Base-by-base conservation (phyloP, 2,888 invertebrate species). In the Selenia dentaria region DNA sequence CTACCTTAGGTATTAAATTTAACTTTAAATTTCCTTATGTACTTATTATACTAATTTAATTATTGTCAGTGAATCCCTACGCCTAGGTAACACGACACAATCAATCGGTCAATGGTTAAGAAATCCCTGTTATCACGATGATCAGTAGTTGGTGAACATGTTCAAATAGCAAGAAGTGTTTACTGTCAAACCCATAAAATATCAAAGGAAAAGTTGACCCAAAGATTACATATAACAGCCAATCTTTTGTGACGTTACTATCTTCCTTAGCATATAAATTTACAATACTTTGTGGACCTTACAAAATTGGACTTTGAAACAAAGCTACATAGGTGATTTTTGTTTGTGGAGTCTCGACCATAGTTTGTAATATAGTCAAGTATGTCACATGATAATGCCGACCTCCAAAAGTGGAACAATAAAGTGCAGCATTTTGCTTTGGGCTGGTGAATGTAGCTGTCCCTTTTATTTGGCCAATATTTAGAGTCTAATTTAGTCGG, bases 361-460 rank as follows among this genome's bases (percentile, higher is more conserved):
- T 53, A 14, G 2, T 43, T 54, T 52, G 52, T 46, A 11, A 8
- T 25, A 20, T 25, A 40, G 44, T 46, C 20, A 5, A 40, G 36
- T 53, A 51, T 42, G 36, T 50, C 48, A 53, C 38, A 53, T 52
- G 57, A 62, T 59, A 49, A 41, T 49, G 41, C 38, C 41, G 54
- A 51, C 42, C 45, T 50, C 35, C 49, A 53, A 45, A 58, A 63
- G 43, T 60, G 40, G 56, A 41, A 38, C 55, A 41, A 44, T 44
- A 46, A 50, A 64, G 56, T 64, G 57, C 54, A 61, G 56, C 55
- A 53, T 64, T 61, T 62, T 51, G 50, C 49, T 40, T 20, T 32
- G 39, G 56, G 55, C 39, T 44, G 26, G 28, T 12, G 24, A 26
- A 29, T 36, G 35, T 35, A 20, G 35, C 34, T 39, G 40, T 26